phyloP scores from a whole-genome alignment of 2,888 invertebrate species.

The Charanyca ferruginea region DNA sequence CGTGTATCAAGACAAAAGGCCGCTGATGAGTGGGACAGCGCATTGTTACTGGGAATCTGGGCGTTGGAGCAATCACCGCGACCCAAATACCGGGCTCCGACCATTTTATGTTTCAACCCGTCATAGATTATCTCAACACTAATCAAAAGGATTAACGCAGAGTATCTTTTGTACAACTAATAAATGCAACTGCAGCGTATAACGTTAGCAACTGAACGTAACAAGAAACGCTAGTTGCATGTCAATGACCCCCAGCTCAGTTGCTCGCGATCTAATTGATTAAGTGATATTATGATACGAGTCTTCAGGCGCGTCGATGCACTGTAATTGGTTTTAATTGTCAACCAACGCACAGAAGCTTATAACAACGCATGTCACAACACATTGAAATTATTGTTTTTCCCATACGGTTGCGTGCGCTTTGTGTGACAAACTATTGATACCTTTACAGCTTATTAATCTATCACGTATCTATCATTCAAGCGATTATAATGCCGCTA shows the following conservation, averaged over 20 bases:
- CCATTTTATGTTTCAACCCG: conserved; percentile 69
- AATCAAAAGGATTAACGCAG: conserved; percentile 58
- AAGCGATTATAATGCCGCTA: conserved; percentile 8
- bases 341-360: conserved; percentile 59
- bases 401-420: conserved; percentile 35
- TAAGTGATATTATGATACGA: conserved; percentile 84
- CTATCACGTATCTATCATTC: conserved; percentile 9
- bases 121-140: conserved; percentile 64
- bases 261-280: conserved; percentile 85
- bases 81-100: conserved; percentile 79
- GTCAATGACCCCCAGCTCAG: conserved; percentile 80
- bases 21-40: conserved; percentile 74
- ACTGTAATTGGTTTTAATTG: conserved; percentile 87
- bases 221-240: conserved; percentile 63
- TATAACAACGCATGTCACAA: conserved; percentile 43
- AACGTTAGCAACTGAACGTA: conserved; percentile 60
- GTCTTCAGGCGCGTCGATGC: conserved; percentile 81
- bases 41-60: conserved; percentile 79
- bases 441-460: conserved; percentile 35
- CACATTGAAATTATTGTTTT: conserved; percentile 38
- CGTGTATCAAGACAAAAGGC: conserved; percentile 76
- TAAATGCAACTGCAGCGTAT: conserved; percentile 59
- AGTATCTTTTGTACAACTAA: conserved; percentile 53
- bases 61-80: conserved; percentile 82
- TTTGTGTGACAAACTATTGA: conserved; percentile 25